Percentiles rank a stretch among this genome's conserved stretches.
Conservation (phyloP, 2,113 vertebrate species). For the Bufo gargarizans region DNA sequence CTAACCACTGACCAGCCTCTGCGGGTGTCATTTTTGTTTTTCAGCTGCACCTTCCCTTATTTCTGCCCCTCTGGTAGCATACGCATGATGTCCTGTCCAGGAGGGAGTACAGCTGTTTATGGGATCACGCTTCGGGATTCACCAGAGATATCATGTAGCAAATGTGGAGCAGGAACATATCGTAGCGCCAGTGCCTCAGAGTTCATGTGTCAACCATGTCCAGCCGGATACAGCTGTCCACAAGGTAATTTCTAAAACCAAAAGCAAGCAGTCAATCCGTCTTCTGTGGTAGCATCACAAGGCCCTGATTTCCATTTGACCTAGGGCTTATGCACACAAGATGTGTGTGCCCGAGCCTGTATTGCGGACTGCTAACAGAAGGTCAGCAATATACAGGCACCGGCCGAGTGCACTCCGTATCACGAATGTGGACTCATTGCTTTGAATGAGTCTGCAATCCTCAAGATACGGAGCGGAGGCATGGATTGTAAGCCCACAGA, state of each 20-base stretch:
- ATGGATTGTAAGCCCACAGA: too few relatives aligned
- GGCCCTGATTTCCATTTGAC: too few relatives aligned
- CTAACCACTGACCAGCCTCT: neutral
- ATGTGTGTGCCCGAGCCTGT: too few relatives aligned
- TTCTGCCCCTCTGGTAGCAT: conserved; percentile 85
- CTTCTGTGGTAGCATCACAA: neutral
- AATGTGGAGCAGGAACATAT: conserved; percentile 83
- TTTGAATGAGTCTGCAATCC: too few relatives aligned
- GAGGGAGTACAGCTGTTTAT: conserved; percentile 81
- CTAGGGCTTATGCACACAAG: too few relatives aligned
- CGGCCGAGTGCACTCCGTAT: too few relatives aligned
- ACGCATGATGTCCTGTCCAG: conserved; percentile 72
- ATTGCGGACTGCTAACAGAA: too few relatives aligned
- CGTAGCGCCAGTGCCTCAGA: conserved; percentile 62
- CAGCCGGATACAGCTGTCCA: conserved; percentile 83
- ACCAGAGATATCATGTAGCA: conserved; percentile 74
- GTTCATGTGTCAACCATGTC: conserved; percentile 80
- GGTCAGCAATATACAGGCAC: too few relatives aligned
- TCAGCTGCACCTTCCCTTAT: conserved; percentile 85
- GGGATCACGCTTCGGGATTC: conserved; percentile 77
- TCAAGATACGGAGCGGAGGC: too few relatives aligned
- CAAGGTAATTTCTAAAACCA: conserved; percentile 68
- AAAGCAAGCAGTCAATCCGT: neutral
- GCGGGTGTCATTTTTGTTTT: conserved; percentile 33
- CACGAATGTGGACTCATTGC: too few relatives aligned